A percentile compares a stretch with the other conserved stretches of the same genome.
phyloP scores from a whole-genome alignment of 2,113 vertebrate species.

The human (Homo sapiens) region DNA sequence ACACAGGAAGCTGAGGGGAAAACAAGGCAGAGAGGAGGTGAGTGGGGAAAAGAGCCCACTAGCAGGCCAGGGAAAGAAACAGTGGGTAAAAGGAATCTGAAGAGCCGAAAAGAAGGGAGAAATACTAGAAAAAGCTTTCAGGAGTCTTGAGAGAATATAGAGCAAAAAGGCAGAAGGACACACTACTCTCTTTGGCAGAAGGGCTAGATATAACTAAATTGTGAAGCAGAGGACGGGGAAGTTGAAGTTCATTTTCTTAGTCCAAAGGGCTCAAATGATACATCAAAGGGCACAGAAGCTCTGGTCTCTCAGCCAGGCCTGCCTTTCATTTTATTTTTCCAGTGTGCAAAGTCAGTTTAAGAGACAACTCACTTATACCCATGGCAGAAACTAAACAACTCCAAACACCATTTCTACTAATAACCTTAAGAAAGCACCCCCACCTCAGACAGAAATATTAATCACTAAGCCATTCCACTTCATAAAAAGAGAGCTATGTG shows the following conservation, averaged over 20 bases:
- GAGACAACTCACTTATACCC: background rate
- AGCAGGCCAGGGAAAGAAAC: background rate
- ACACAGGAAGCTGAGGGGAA: background rate
- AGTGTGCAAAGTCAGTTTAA: background rate
- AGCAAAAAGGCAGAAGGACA: background rate
- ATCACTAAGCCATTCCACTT: background rate
- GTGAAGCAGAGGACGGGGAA: background rate
- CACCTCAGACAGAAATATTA: background rate
- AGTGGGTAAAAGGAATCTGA: too few species aligned
- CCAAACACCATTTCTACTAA: background rate
- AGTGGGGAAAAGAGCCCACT: too few species aligned
- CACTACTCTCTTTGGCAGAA: background rate
- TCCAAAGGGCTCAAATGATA: background rate
- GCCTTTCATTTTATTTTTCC: background rate
- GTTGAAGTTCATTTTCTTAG: background rate
- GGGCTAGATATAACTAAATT: rapidly evolving
- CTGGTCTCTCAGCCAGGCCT: background rate
- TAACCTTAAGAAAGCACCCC: background rate
- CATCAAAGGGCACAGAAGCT: background rate
- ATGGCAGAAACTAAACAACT: background rate
- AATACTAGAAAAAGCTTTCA: background rate
- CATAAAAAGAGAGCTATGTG: background rate
- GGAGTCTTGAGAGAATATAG: background rate
- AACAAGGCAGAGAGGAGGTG: background rate
- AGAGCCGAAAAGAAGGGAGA: background rate